Conservation (phyloP, 2,888 invertebrate genomes). For the Hydriomena furcata region DNA sequence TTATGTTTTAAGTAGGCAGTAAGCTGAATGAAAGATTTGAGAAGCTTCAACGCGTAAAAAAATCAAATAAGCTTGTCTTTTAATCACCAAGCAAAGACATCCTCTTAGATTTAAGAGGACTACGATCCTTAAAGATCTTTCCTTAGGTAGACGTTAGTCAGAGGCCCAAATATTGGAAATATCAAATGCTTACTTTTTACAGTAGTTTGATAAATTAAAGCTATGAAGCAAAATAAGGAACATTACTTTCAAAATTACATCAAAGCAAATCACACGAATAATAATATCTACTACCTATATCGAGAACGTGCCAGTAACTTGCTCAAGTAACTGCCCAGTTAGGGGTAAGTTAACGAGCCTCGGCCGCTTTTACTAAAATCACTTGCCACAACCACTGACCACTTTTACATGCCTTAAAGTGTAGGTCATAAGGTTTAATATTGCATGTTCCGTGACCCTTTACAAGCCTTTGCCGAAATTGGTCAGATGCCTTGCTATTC, state of each 20-base stretch:
- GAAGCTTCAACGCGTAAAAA: background rate
- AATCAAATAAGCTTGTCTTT: too few species aligned
- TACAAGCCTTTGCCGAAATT: conserved; percentile 30
- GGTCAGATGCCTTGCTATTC: conserved; percentile 31
- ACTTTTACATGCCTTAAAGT: conserved; percentile 1
- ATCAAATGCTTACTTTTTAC: too few species aligned
- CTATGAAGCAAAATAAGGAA: too few species aligned
- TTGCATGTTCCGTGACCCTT: conserved; percentile 5
- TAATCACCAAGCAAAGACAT: too few species aligned
- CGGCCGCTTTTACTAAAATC: conserved; percentile 32
- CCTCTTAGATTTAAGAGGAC: background rate
- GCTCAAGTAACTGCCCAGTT: conserved; percentile 27
- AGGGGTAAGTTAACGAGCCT: conserved; percentile 34
- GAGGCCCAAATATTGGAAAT: too few species aligned
- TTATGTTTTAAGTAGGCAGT: conserved; percentile 31
- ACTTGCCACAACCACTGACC: conserved; percentile 17
- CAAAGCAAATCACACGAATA: too few species aligned
- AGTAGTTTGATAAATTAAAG: too few species aligned
- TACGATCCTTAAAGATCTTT: background rate
- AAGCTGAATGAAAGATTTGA: conserved; percentile 12
- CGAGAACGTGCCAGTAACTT: conserved; percentile 25
- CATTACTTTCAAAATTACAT: too few species aligned
- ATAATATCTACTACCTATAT: conserved; percentile 23
- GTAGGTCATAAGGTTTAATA: conserved; percentile 6
- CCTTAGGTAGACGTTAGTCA: too few species aligned